Conservation (phyloP, 2,113 vertebrate genomes). For the Scomber colias region DNA sequence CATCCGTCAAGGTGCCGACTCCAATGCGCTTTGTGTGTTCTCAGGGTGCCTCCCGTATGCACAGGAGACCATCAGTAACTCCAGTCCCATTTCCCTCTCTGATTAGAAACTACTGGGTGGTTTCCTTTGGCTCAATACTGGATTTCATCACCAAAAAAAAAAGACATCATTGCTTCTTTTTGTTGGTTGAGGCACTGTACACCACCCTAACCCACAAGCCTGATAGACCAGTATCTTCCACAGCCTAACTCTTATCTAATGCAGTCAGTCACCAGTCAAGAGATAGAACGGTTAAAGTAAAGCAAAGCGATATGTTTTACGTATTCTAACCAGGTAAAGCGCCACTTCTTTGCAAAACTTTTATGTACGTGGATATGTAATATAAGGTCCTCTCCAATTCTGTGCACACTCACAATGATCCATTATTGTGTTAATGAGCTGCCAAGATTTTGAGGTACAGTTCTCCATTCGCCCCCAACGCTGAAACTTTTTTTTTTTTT, state of each 20-base stretch:
- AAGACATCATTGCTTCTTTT: constrained; percentile 42
- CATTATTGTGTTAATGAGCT: constrained; percentile 54
- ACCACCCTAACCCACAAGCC: constrained; percentile 27
- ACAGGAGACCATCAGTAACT: constrained; percentile 73
- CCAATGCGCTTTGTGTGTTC: constrained; percentile 69
- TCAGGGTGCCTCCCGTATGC: constrained; percentile 63
- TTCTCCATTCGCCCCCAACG: constrained; percentile 10
- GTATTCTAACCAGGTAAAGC: constrained; percentile 4
- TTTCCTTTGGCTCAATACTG: constrained; percentile 63
- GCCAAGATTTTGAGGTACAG: constrained; percentile 38
- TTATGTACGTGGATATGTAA: constrained; percentile 14
- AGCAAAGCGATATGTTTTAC: not conserved
- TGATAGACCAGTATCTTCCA: constrained; percentile 40
- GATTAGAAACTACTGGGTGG: constrained; percentile 75
- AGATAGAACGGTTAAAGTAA: not conserved
- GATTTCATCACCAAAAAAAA: constrained; percentile 50
- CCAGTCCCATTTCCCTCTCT: constrained; percentile 69
- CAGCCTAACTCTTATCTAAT: not conserved
- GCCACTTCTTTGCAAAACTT: constrained; percentile 13
- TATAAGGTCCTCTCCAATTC: constrained; percentile 13
- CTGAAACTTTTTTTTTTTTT: constrained; percentile 37
- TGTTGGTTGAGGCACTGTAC: constrained; percentile 13
- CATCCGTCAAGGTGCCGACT: constrained; percentile 81
- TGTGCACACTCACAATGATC: constrained; percentile 25
- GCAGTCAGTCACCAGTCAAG: constrained; percentile 12